These are phyloP conservation scores for Homarus americanus DNA, from an alignment of 1,140 invertebrate genomes.

Conservation along the genomic window DNA sequence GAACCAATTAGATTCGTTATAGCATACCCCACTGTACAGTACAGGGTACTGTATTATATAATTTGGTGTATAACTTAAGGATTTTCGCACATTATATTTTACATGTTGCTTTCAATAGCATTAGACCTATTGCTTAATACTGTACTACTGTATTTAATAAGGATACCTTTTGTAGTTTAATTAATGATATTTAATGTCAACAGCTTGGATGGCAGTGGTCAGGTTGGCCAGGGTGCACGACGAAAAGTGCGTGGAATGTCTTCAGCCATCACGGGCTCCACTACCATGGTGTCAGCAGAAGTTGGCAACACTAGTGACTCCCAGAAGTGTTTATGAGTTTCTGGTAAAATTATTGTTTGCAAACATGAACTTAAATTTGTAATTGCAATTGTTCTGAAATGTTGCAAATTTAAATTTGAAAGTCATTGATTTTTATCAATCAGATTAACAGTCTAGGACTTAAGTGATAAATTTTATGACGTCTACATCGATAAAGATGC, in stretches of 20 bases:
- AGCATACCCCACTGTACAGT: too few relatives aligned
- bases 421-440: not conserved
- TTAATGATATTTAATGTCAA: not conserved
- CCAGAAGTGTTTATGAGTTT: conserved; percentile 43
- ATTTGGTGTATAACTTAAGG: too few relatives aligned
- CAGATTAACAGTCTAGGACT: not conserved
- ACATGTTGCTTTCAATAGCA: too few relatives aligned
- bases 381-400: not conserved
- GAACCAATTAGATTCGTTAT: too few relatives aligned
- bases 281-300: conserved; percentile 24
- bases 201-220: conserved; percentile 12
- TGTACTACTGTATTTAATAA: too few relatives aligned
- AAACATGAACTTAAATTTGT: not conserved
- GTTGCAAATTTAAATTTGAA: not conserved
- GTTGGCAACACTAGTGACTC: conserved; percentile 21
- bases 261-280: conserved; percentile 10
- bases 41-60: too few relatives aligned
- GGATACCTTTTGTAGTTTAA: not conserved
- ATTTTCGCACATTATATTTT: too few relatives aligned
- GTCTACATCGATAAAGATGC: too few relatives aligned
- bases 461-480: too few relatives aligned
- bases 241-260: conserved; percentile 37
- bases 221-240: conserved; percentile 53
- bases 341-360: not conserved
- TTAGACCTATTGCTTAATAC: too few relatives aligned